These are phyloP conservation scores for Ylistrum balloti DNA, from an alignment of 1,140 invertebrate species.

Conservation along the genomic window DNA sequence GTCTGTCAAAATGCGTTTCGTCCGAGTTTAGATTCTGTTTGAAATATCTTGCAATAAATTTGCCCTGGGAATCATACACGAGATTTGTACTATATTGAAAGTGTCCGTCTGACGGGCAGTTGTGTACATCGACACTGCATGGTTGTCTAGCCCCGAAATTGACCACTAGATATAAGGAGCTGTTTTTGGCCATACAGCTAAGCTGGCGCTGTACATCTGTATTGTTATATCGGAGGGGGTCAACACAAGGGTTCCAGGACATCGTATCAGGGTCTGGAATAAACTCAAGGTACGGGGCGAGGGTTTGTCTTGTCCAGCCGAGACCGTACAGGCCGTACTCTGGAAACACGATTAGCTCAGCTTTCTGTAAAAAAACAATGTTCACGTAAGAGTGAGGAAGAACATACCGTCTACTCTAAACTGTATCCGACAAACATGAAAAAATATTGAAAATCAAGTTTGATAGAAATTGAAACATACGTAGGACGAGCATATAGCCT, in stretches of 20 bases:
- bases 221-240: slow-evolving; percentile 36
- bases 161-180: slow-evolving; percentile 87
- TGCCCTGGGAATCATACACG: slow-evolving; percentile 88
- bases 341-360: slow-evolving; percentile 92
- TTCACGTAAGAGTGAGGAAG: no score
- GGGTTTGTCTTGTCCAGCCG: slow-evolving; percentile 57
- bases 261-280: slow-evolving; percentile 68
- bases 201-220: slow-evolving; percentile 68
- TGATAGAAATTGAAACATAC: no score
- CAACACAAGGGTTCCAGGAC: slow-evolving; percentile 71
- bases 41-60: slow-evolving; percentile 87
- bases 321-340: slow-evolving; percentile 86
- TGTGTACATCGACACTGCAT: slow-evolving; percentile 83
- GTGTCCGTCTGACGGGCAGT: slow-evolving; percentile 82
- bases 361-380: slow-evolving; percentile 85
- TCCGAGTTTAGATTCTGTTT: slow-evolving; percentile 85
- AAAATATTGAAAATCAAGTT: no score
- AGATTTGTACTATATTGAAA: slow-evolving; percentile 90
- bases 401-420: no score
- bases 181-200: slow-evolving; percentile 85
- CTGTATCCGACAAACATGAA: no score
- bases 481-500: no score
- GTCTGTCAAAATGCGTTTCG: slow-evolving; percentile 85
- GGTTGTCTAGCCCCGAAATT: slow-evolving; percentile 88
- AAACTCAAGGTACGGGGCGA: slow-evolving; percentile 69